phyloP scores from a whole-genome alignment of 2,888 invertebrate species.

The Mythimna pallens region DNA sequence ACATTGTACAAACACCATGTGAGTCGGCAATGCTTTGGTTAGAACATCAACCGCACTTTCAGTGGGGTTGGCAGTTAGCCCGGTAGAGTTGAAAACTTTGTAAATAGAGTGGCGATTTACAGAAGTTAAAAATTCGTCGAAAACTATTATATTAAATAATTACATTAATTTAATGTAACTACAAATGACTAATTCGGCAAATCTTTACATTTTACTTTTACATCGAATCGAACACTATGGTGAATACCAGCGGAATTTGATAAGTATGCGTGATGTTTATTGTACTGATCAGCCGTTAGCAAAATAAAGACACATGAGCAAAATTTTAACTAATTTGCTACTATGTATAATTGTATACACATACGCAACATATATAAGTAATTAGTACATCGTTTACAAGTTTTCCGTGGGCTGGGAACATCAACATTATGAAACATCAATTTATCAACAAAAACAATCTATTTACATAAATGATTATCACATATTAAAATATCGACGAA shows the following conservation, averaged over 20 bases:
- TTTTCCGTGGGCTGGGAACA: slow-evolving; percentile 81
- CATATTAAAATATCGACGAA: slow-evolving; percentile 85
- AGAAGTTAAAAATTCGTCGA: slow-evolving; percentile 81
- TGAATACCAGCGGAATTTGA: slow-evolving; percentile 75
- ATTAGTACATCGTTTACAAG: slow-evolving; percentile 71
- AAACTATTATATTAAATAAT: slow-evolving; percentile 76
- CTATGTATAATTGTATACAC: slow-evolving; percentile 49
- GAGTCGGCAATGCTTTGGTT: slow-evolving; percentile 69
- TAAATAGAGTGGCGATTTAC: slow-evolving; percentile 79
- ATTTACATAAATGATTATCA: slow-evolving; percentile 76
- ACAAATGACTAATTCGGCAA: slow-evolving; percentile 89
- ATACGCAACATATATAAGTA: slow-evolving; percentile 59
- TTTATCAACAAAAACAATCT: slow-evolving; percentile 87
- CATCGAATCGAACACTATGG: slow-evolving; percentile 84
- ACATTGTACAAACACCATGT: slow-evolving; percentile 81
- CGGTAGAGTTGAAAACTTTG: slow-evolving; percentile 74
- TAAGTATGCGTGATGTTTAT: slow-evolving; percentile 56
- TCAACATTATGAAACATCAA: slow-evolving; percentile 88
- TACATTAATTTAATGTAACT: slow-evolving; percentile 76
- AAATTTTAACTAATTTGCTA: slow-evolving; percentile 60
- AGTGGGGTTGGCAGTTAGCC: slow-evolving; percentile 72
- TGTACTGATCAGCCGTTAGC: slow-evolving; percentile 63
- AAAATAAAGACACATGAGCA: slow-evolving; percentile 65
- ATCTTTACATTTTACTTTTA: slow-evolving; percentile 81
- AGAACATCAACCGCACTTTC: slow-evolving; percentile 69